A percentile compares a stretch with the other conserved stretches of the same genome.
phyloP scores from a whole-genome alignment of 2,888 invertebrate species.

The Eristalis arbustorum region DNA sequence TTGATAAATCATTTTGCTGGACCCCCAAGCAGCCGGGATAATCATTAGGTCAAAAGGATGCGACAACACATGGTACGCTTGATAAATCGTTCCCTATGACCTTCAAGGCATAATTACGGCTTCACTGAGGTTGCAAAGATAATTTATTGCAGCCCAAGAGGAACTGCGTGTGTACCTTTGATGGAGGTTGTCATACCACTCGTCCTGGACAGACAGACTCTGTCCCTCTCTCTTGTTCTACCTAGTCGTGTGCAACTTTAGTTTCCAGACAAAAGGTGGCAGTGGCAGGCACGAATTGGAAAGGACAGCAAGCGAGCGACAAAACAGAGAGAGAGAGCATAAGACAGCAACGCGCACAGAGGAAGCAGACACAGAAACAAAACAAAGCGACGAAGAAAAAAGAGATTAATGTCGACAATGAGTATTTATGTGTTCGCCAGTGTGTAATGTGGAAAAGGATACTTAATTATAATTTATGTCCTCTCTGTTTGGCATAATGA shows the following conservation, averaged over 20 bases:
- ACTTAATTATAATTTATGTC: slow-evolving; percentile 72
- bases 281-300: not conserved
- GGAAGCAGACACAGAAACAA: not conserved
- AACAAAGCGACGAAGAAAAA: slow-evolving; percentile 26
- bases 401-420: slow-evolving; percentile 68
- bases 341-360: not conserved
- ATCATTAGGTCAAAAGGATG: slow-evolving; percentile 13
- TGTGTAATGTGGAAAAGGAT: slow-evolving; percentile 65
- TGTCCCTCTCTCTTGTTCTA: not conserved
- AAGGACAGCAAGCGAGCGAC: slow-evolving; percentile 31
- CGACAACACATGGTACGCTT: not conserved
- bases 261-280: not conserved
- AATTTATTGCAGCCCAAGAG: not conserved
- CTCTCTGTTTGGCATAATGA: slow-evolving; percentile 70
- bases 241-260: not conserved
- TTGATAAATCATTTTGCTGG: slow-evolving; percentile 38
- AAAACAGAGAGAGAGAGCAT: not conserved
- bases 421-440: slow-evolving; percentile 69
- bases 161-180: not conserved
- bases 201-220: not conserved
- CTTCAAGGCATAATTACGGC: slow-evolving; percentile 3
- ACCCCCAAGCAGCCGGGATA: slow-evolving; percentile 18
- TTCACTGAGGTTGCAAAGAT: not conserved
- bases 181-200: not conserved
- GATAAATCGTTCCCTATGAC: slow-evolving; percentile 4